Evolutionary conservation across 2,797 vertebrate species (phyloP).

Genomic region (Limosa lapponica): DNA sequence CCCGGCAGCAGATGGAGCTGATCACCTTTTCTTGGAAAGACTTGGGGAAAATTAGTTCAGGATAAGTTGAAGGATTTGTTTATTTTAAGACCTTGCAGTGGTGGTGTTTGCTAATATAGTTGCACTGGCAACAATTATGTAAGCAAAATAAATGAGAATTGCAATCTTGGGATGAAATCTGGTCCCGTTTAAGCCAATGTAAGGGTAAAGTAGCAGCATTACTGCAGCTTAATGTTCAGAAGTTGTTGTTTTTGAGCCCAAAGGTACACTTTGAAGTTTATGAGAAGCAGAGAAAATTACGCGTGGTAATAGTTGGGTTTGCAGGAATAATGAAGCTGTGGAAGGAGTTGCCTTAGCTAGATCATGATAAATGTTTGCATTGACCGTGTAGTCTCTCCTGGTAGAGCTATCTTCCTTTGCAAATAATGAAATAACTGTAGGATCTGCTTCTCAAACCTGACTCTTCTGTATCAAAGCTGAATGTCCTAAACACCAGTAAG

Average conservation of each 20-base stretch:
- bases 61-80: not conserved
- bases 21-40: not conserved
- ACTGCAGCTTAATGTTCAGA: not conserved
- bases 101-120: not conserved
- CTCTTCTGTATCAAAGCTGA: not conserved
- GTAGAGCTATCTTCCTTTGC: not conserved
- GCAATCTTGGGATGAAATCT: not conserved
- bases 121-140: not conserved
- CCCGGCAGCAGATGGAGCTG: constrained; percentile 27
- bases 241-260: not conserved
- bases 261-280: not conserved
- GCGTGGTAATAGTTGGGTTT: not conserved
- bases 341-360: not conserved
- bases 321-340: not conserved
- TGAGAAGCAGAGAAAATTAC: not conserved
- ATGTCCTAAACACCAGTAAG: not conserved
- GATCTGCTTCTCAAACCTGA: not conserved
- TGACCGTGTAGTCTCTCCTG: not conserved
- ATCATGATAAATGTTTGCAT: not conserved
- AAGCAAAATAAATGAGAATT: not conserved
- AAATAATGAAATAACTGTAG: not conserved
- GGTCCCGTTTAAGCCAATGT: not conserved
- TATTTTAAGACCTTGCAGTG: not conserved
- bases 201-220: not conserved
- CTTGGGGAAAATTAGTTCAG: not conserved